Percentiles rank a stretch among this genome's conserved stretches.
Evolutionary conservation across 2,113 vertebrate species (phyloP).

Genomic region (Aptenodytes patagonicus): DNA sequence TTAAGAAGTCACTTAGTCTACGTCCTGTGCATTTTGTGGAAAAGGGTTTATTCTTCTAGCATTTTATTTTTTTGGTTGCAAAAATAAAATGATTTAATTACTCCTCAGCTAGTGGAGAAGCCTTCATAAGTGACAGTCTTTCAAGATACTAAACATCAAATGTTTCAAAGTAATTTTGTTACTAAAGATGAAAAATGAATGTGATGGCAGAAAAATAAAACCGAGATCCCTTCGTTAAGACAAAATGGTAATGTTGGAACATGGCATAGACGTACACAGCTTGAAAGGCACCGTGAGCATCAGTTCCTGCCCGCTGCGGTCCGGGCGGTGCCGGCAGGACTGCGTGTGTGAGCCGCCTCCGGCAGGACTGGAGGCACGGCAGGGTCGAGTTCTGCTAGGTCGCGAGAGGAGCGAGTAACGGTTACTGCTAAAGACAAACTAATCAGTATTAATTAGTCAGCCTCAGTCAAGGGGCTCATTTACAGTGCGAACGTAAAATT

Average conservation of each 20-base stretch:
- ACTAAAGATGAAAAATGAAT: background rate
- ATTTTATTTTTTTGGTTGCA: background rate
- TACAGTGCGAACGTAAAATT: background rate
- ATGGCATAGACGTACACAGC: fast-evolving
- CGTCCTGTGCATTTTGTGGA: background rate
- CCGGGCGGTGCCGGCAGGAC: background rate
- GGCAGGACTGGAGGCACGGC: fast-evolving
- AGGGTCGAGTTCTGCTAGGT: background rate
- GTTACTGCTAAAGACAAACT: too few relatives aligned
- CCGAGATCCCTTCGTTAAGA: background rate
- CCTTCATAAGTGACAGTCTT: too few relatives aligned
- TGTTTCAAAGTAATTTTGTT: background rate
- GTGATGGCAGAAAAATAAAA: background rate
- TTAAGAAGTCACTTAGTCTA: background rate
- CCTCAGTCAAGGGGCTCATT: background rate
- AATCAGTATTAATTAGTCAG: background rate
- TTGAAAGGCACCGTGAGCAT: background rate
- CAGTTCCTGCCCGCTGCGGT: fast-evolving
- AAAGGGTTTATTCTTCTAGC: background rate
- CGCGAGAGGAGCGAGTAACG: fast-evolving
- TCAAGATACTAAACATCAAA: background rate
- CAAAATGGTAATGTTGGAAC: fast-evolving
- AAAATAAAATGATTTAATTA: background rate
- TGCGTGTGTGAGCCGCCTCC: fast-evolving
- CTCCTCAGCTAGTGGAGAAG: background rate